Percentiles rank a stretch among this genome's conserved stretches.
These are phyloP conservation scores for Conus ventricosus DNA, from an alignment of 1,140 invertebrate genomes.

Conservation along the genomic window DNA sequence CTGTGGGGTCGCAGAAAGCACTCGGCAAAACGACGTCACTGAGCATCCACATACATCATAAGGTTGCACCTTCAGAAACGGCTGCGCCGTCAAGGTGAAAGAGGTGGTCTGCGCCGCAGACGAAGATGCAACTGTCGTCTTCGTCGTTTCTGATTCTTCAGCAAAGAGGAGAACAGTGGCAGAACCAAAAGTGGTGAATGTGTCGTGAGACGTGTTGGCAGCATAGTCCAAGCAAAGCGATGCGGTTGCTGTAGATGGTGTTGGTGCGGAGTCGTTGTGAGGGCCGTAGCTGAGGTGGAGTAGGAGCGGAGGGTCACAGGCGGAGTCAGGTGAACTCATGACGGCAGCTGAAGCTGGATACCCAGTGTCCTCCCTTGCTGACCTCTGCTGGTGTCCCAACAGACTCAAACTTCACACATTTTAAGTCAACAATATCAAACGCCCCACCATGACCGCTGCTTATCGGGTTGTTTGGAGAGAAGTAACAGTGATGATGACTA, in stretches of 20 bases:
- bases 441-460: not conserved
- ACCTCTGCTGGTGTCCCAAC: not conserved
- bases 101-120: not conserved
- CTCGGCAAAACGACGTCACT: not conserved
- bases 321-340: not conserved
- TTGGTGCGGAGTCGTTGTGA: not conserved
- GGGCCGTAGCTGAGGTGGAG: not conserved
- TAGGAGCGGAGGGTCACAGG: not conserved
- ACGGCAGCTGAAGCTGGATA: not conserved
- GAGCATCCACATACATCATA: conserved; percentile 10
- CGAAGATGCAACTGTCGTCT: not conserved
- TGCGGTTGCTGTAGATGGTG: not conserved
- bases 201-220: not conserved
- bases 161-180: not conserved
- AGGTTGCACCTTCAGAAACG: not conserved
- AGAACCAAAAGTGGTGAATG: not conserved
- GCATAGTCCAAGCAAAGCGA: not conserved
- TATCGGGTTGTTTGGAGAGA: too few relatives aligned
- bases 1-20: not conserved
- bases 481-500: not conserved
- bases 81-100: not conserved
- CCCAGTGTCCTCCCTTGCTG: not conserved
- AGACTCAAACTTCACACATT: not conserved
- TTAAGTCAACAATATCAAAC: not conserved
- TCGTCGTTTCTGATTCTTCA: conserved; percentile 6